Conservation (phyloP, 2,113 vertebrate genomes). For the Galeopterus variegatus region DNA sequence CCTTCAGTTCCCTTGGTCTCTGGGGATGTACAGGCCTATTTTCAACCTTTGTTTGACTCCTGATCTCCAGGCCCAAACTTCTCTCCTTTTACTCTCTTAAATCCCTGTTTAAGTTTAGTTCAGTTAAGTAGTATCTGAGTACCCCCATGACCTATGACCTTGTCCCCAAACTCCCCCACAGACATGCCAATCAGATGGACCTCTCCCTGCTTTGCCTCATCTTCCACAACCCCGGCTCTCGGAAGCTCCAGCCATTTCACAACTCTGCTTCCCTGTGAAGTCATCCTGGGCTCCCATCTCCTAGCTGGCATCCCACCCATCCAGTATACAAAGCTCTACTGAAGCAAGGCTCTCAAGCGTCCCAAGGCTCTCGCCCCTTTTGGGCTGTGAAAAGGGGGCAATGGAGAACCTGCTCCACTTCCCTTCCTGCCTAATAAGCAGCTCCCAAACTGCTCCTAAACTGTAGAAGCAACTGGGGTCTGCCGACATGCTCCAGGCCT, state of each 20-base stretch:
- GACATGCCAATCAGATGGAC: not conserved
- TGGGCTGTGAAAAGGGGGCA: not conserved
- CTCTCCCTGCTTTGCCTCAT: not conserved
- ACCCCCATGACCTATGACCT: not conserved
- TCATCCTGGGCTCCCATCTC: not conserved
- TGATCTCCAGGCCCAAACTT: not conserved
- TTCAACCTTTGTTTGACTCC: not conserved
- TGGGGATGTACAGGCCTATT: not conserved
- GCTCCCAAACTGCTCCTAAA: not conserved
- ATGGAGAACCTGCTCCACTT: too few relatives aligned
- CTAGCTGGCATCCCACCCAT: not conserved
- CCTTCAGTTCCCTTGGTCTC: not conserved
- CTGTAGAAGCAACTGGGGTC: not conserved
- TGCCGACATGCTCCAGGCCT: not conserved
- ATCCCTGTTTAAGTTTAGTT: not conserved
- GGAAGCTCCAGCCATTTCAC: not conserved
- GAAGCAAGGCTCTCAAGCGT: not conserved
- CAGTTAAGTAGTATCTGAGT: not conserved
- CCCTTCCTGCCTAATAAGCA: not conserved
- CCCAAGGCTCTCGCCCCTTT: not conserved
- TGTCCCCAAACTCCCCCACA: not conserved
- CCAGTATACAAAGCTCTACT: rapidly evolving
- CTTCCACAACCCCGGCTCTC: not conserved
- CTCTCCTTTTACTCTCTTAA: not conserved
- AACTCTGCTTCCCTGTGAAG: not conserved